These are phyloP conservation scores for Neolamprologus falcicula DNA, from an alignment of 2,113 vertebrate genomes.

Conservation along the genomic window DNA sequence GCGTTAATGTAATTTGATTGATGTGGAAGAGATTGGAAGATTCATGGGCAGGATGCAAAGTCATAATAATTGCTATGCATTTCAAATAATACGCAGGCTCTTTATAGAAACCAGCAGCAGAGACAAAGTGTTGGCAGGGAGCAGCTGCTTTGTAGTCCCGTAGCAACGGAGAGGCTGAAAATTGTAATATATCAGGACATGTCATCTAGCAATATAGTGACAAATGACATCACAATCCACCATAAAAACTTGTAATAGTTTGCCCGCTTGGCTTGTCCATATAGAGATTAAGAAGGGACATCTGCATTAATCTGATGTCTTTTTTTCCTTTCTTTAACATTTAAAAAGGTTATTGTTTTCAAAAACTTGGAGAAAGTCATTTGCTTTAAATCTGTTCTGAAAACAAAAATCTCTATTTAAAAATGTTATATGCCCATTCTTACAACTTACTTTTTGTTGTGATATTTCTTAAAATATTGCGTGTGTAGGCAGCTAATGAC, in stretches of 20 bases:
- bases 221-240: not conserved
- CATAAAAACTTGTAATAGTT: not conserved
- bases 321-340: not conserved
- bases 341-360: not conserved
- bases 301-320: not conserved
- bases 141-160: not conserved
- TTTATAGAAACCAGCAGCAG: not conserved
- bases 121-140: not conserved
- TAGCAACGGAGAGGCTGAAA: not conserved
- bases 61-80: not conserved
- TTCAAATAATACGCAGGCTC: not conserved
- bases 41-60: not conserved
- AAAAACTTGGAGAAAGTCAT: not conserved
- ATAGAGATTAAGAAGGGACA: not conserved
- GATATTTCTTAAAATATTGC: not conserved
- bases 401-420: not conserved
- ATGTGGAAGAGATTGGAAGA: not conserved
- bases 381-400: not conserved
- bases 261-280: not conserved
- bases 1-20: not conserved
- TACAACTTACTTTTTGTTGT: not conserved
- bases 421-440: not conserved
- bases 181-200: not conserved
- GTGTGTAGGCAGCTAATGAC: not conserved
- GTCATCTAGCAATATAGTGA: not conserved